Base-by-base conservation (phyloP, 2,113 vertebrate genomes). In the Myocastor coypus region DNA sequence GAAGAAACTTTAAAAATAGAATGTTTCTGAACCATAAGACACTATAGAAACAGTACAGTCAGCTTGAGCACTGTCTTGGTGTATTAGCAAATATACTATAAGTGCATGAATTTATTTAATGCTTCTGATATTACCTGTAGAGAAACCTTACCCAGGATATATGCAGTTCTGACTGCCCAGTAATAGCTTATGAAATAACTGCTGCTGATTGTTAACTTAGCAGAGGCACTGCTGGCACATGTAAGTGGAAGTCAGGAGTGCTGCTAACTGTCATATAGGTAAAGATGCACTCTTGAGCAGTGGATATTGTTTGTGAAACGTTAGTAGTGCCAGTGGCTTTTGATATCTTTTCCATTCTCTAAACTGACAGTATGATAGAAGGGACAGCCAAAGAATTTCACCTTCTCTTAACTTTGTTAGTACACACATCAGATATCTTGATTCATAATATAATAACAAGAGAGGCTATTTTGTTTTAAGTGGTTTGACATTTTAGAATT, bases 171-270 rank as follows among this genome's bases (percentile, higher is more conserved):
- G 26, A 61, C n/a, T 52, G 16, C 19, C 57, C 34, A 46, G 12
- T 64, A 87, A 37, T 30, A 68, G 59, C 78, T 95, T 81, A 92
- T 89, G 42, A 83, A 88, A 46, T 81, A 93, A 84, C 22, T 83
- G 7, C 13, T 68, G 28, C 81, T 42, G 32, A 66, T 75, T 80
- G 55, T 83, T 83, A 68, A 87, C 46, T 71, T 80, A 92, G 85
- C 73, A 20, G 37, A 19, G 10, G 1, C 78, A 68, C 42, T 77
- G 5, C 52, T 84, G 26, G 77, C n/a, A 57, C 71, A 30, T 80
- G 14, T 83, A 17, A 20, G 42, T 91, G 63, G 69, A 90, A 42
- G 26, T 89, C 28, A 83, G 32, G 28, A 75, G n/a, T 87, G 34
- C 59, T 87, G n/a, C 30, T 87, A 57, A 92, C 34, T 5, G 52